Percentiles rank a stretch among this genome's conserved stretches.
Conservation (phyloP, 35 echinoderm and acorn worm species). For the Chiridota heheva region DNA sequence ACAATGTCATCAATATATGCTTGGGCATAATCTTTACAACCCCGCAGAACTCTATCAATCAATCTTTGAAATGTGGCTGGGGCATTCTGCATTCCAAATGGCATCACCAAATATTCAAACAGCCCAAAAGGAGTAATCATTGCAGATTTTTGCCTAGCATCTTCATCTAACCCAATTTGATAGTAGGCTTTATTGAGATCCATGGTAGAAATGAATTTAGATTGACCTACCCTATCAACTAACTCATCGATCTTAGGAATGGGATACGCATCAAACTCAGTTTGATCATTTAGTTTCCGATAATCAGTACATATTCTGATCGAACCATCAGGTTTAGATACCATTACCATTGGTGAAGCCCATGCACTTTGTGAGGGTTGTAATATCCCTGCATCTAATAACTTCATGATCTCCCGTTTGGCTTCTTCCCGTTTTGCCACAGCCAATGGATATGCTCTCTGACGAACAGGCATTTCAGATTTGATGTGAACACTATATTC, state of each 20-base stretch:
- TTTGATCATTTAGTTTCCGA: not conserved
- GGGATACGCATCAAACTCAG: conserved; percentile 2
- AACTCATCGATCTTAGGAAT: conserved; percentile 43
- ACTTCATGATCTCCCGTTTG: too few species aligned
- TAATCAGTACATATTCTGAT: not conserved
- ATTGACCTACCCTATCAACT: conserved; percentile 14
- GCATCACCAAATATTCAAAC: conserved; percentile 59
- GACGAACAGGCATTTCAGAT: conserved; percentile 14
- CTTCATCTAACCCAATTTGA: conserved; percentile 44
- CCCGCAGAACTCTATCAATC: conserved; percentile 12
- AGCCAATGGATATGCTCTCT: conserved; percentile 45
- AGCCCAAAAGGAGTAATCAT: conserved; percentile 51
- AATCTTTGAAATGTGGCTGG: conserved; percentile 73
- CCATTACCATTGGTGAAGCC: not conserved
- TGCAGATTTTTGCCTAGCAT: conserved; percentile 43
- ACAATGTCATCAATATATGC: conserved; percentile 66
- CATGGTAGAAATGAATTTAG: conserved; percentile 42
- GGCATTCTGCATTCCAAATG: conserved; percentile 77
- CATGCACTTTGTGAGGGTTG: not conserved
- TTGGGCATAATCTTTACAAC: conserved; percentile 22
- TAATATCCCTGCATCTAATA: conserved; percentile 14
- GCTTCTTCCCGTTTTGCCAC: too few species aligned
- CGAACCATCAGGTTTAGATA: not conserved
- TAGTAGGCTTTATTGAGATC: conserved; percentile 53
- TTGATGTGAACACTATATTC: conserved; percentile 22